Percentiles rank a stretch among this genome's conserved stretches.
These are phyloP conservation scores for Drosophila greeni DNA, from an alignment of 2,888 invertebrate species.

Conservation along the genomic window DNA sequence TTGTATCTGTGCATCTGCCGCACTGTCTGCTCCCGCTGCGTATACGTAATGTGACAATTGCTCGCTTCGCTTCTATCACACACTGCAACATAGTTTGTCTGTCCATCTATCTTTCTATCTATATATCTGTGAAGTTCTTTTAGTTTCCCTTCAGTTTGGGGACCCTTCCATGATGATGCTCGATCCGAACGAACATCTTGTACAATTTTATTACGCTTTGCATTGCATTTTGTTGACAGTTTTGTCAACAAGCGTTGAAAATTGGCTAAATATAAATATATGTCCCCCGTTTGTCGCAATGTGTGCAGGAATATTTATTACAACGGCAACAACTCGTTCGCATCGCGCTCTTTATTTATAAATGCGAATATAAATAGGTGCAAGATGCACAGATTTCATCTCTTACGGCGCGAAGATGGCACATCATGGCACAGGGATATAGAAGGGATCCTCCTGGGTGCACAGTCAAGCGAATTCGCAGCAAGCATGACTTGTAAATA, in stretches of 20 bases:
- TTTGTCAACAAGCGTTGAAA: constrained; percentile 79
- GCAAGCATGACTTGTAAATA: constrained; percentile 78
- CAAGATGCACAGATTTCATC: constrained; percentile 68
- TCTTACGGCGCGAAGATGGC: constrained; percentile 43
- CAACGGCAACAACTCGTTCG: constrained; percentile 73
- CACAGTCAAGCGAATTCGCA: constrained; percentile 75
- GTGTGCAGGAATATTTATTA: constrained; percentile 67
- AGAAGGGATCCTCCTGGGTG: constrained; percentile 28
- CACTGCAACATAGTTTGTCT: constrained; percentile 38
- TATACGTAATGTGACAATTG: constrained; percentile 67
- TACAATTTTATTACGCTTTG: constrained; percentile 74
- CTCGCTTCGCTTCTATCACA: constrained; percentile 40
- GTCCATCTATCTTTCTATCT: constrained; percentile 6
- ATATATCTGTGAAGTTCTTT: constrained; percentile 16
- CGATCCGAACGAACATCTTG: constrained; percentile 60
- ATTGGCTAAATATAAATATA: constrained; percentile 78
- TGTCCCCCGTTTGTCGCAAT: constrained; percentile 53
- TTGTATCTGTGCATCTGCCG: constrained; percentile 9
- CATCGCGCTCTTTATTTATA: constrained; percentile 69
- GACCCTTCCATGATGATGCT: constrained; percentile 17
- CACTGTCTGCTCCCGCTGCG: constrained; percentile 44
- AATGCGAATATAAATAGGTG: constrained; percentile 74
- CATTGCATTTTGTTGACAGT: constrained; percentile 78
- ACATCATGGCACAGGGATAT: background rate
- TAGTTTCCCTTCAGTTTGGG: background rate